Evolutionary conservation across 2,797 vertebrate genomes (phyloP).

Genomic region (Hylomyscus alleni): DNA sequence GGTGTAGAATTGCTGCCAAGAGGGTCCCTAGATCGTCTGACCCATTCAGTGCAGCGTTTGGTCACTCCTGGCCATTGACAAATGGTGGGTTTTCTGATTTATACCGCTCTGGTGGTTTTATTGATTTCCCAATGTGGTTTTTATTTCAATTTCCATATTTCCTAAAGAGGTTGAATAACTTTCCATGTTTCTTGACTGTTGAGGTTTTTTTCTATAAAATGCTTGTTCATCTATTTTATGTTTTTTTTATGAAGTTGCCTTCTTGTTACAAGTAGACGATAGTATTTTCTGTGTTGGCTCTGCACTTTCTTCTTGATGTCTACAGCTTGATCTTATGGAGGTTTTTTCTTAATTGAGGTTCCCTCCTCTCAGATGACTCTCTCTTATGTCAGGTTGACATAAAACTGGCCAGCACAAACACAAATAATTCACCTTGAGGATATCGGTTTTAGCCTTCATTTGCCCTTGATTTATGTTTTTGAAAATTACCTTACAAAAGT

Average conservation of each 20-base stretch:
- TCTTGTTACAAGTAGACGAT: background rate
- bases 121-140: background rate
- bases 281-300: slow-evolving; percentile 24
- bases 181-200: background rate
- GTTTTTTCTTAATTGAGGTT: background rate
- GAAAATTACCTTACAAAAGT: slow-evolving; percentile 31
- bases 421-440: slow-evolving; percentile 1
- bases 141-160: slow-evolving; percentile 56
- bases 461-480: slow-evolving; percentile 21
- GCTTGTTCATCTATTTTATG: background rate
- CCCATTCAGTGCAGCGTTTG: background rate
- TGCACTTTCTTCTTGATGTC: background rate
- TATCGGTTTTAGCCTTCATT: background rate
- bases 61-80: background rate
- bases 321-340: no score
- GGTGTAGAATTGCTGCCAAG: background rate
- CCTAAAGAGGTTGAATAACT: background rate
- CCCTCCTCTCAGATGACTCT: background rate
- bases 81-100: background rate
- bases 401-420: background rate
- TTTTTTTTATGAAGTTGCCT: background rate
- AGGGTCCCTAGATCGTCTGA: background rate
- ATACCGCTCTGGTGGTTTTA: background rate
- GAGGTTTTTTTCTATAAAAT: background rate
- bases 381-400: background rate